phyloP scores from a whole-genome alignment of 1,140 invertebrate genomes.

The Anadara kagoshimensis region DNA sequence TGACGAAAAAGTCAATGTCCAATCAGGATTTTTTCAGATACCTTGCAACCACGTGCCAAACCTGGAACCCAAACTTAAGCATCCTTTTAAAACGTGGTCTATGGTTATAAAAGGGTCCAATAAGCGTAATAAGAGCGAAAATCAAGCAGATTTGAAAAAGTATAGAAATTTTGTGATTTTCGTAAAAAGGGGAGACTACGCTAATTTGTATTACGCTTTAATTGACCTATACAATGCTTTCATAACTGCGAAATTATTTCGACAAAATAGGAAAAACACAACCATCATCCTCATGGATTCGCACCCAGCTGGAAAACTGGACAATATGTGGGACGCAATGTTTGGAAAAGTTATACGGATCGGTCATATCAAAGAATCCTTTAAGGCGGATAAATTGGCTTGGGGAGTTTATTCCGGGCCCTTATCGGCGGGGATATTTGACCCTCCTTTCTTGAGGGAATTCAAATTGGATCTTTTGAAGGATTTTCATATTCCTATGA shows the following conservation, averaged over 20 bases:
- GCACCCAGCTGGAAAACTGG: slow-evolving; percentile 47
- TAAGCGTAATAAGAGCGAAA: neutral
- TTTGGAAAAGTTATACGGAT: slow-evolving; percentile 31
- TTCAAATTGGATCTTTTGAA: slow-evolving; percentile 39
- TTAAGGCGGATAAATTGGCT: neutral
- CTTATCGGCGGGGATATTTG: slow-evolving; percentile 8
- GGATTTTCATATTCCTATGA: neutral
- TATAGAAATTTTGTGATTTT: slow-evolving; percentile 17
- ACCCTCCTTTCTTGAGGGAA: slow-evolving; percentile 43
- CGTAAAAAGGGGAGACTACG: slow-evolving; percentile 42
- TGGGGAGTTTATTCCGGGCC: slow-evolving; percentile 10
- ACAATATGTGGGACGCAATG: slow-evolving; percentile 43
- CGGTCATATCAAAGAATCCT: neutral
- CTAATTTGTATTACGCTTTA: slow-evolving; percentile 53
- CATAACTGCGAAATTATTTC: slow-evolving; percentile 41
- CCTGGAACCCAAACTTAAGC: slow-evolving; percentile 6
- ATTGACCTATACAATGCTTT: slow-evolving; percentile 53
- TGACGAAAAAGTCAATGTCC: slow-evolving; percentile 30
- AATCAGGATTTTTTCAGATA: slow-evolving; percentile 37
- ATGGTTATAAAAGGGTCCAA: neutral
- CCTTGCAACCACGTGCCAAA: slow-evolving; percentile 14
- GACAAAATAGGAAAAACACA: slow-evolving; percentile 22
- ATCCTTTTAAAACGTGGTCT: slow-evolving; percentile 11
- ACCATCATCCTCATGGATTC: slow-evolving; percentile 48
- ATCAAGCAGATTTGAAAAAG: neutral